These are phyloP conservation scores for Mionectes macconnelli DNA, from an alignment of 2,113 vertebrate species.

Conservation along the genomic window DNA sequence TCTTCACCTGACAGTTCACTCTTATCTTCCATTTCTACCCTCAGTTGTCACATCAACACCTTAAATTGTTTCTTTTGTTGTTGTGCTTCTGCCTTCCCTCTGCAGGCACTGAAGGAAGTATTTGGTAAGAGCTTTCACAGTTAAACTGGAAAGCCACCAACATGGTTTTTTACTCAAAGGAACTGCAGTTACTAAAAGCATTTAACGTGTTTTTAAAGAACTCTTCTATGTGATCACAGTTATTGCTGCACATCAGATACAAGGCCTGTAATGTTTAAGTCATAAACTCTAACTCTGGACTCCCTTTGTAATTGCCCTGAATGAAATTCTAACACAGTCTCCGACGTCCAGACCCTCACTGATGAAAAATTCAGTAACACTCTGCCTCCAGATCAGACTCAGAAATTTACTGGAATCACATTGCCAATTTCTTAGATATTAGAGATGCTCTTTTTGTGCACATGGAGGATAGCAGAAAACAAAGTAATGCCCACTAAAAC, in stretches of 20 bases:
- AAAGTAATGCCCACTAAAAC: not conserved
- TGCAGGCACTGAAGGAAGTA: not conserved
- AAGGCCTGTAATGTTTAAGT: not conserved
- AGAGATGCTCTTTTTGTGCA: not conserved
- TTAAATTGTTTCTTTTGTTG: not conserved
- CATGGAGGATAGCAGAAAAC: not conserved
- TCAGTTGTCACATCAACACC: not conserved
- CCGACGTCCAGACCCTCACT: not conserved
- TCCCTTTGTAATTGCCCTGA: not conserved
- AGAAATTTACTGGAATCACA: not conserved
- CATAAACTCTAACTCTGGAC: not conserved
- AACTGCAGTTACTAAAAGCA: not conserved
- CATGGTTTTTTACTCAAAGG: not conserved
- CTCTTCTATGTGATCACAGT: not conserved
- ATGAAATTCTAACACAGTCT: not conserved
- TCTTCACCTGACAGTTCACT: not conserved
- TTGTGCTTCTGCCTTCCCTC: not conserved
- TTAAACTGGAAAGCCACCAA: not conserved
- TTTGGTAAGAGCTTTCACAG: not conserved
- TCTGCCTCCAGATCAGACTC: not conserved
- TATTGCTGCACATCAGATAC: not conserved
- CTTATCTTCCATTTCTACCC: not conserved
- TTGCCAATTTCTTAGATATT: not conserved
- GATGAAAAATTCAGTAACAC: not conserved
- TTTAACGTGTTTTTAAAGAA: not conserved